Base-by-base conservation (phyloP, 1,140 invertebrate species). In the Drosophila nebulosa region DNA sequence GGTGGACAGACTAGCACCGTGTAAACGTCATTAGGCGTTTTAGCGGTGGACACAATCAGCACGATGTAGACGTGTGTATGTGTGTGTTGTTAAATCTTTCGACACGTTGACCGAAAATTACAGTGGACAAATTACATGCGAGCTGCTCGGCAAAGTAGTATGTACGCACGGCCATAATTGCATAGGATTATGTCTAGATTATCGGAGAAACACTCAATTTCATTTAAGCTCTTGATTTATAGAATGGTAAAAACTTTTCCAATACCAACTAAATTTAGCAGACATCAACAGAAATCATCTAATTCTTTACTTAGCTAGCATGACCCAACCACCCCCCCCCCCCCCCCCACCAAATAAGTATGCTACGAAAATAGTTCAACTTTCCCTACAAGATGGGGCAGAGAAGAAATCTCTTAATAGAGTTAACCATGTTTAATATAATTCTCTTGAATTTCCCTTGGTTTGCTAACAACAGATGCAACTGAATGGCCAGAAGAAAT, bases 11-110 rank as follows among this genome's bases (percentile, higher is more conserved):
- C 39, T 46, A 18, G 52, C 52, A 9, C 78, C 80, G 78, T 85
- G 80, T 86, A 81, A 85, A 85, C 78, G 80, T 85, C 80, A 85
- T 85, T 85, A 86, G 80, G 80, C 78, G 83, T 86, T 85, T 80
- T 74, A 68, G 69, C 69, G 71, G 61, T 51, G 52, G 58, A 59
- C 50, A 56, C 64, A 26, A 24, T 32, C 53, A 32, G 51, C 58
- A 74, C 81, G 81, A 86, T 83, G 56, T 53, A 22, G 59, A 21
- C 16, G 6, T 46, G 16, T 21, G 39, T 21, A 4, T 18, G 39
- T 42, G 39, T 18, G 36, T 5, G 66, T 60, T 58, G 71, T 64
- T 62, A 62, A 66, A 64, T 73, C 71, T 69, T 83, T 39, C 68
- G 46, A 69, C 73, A 76, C 61, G 62, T 79, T 64, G 53, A 51